Conservation (phyloP, 2,888 invertebrate genomes). For the Scaptomyza parva region DNA sequence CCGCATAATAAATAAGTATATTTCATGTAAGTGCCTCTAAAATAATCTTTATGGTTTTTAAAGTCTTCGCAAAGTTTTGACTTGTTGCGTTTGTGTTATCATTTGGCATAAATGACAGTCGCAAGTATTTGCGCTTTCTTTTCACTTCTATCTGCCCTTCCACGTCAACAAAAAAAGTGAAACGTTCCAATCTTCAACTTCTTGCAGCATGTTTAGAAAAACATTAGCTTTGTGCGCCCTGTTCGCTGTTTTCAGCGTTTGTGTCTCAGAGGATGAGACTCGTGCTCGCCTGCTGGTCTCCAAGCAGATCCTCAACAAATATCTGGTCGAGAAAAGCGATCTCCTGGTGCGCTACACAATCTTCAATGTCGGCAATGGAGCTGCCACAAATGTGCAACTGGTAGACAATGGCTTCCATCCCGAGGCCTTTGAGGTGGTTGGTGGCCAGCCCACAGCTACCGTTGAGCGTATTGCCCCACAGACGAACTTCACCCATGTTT, state of each 20-base stretch:
- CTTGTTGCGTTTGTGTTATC: background rate
- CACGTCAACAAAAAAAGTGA: constrained; percentile 80
- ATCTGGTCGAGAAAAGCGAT: constrained; percentile 98
- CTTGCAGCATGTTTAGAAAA: constrained; percentile 72
- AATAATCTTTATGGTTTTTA: background rate
- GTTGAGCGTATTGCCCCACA: constrained; percentile 96
- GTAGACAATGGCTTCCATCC: constrained; percentile 96
- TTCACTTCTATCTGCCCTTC: constrained; percentile 48
- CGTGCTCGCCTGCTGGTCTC: constrained; percentile 94
- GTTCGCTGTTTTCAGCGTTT: constrained; percentile 75
- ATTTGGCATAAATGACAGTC: background rate
- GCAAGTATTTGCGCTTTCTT: constrained; percentile 17
- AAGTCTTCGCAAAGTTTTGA: background rate
- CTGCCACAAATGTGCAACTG: constrained; percentile 93
- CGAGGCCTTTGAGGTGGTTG: constrained; percentile 94
- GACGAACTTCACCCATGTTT: constrained; percentile 96
- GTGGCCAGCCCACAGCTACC: constrained; percentile 92
- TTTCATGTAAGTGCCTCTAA: constrained; percentile 59
- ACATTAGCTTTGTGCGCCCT: constrained; percentile 66
- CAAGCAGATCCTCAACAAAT: constrained; percentile 97
- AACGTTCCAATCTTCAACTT: constrained; percentile 42
- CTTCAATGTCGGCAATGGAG: constrained; percentile 96
- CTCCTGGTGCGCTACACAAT: constrained; percentile 97
- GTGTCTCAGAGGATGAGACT: constrained; percentile 87
- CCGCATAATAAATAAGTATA: constrained; percentile 43